Percentiles rank a stretch among this genome's conserved stretches.
Evolutionary conservation across 2,113 vertebrate species (phyloP).

Genomic region (Irena cyanogastra): DNA sequence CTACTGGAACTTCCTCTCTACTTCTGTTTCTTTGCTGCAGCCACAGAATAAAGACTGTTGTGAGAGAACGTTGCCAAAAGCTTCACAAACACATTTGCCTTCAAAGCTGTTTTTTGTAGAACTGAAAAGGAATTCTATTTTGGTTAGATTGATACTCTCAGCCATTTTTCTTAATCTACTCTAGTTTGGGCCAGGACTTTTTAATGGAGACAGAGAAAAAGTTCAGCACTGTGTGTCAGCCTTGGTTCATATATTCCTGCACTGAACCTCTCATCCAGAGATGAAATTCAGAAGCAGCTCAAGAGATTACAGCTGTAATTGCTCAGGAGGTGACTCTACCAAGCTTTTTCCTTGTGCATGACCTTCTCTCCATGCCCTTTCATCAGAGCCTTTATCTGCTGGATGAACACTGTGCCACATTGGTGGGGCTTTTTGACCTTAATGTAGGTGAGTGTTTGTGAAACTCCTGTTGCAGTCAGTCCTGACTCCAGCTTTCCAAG

Average conservation of each 20-base stretch:
- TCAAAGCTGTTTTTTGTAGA: not conserved
- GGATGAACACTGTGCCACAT: not conserved
- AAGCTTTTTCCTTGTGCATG: not conserved
- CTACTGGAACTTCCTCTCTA: not conserved
- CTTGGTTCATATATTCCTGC: not conserved
- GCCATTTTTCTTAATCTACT: not conserved
- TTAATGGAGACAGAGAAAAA: not conserved
- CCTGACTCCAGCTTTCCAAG: not conserved
- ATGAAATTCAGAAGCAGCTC: not conserved
- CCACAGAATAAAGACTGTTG: not conserved
- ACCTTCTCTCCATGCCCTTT: not conserved
- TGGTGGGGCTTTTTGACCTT: not conserved
- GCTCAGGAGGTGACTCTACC: not conserved
- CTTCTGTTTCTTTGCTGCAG: not conserved
- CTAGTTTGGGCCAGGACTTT: not conserved
- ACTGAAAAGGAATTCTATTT: not conserved
- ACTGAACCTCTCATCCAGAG: not conserved
- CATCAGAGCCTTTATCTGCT: not conserved
- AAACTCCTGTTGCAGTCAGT: not conserved
- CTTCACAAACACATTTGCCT: not conserved
- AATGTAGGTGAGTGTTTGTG: not conserved
- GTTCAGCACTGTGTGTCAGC: not conserved
- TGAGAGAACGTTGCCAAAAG: not conserved
- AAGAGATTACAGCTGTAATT: not conserved
- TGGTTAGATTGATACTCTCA: not conserved